A percentile compares a stretch with the other conserved stretches of the same genome.
Evolutionary conservation across 2,888 invertebrate genomes (phyloP).

Genomic region (Ephialtes manifestator): DNA sequence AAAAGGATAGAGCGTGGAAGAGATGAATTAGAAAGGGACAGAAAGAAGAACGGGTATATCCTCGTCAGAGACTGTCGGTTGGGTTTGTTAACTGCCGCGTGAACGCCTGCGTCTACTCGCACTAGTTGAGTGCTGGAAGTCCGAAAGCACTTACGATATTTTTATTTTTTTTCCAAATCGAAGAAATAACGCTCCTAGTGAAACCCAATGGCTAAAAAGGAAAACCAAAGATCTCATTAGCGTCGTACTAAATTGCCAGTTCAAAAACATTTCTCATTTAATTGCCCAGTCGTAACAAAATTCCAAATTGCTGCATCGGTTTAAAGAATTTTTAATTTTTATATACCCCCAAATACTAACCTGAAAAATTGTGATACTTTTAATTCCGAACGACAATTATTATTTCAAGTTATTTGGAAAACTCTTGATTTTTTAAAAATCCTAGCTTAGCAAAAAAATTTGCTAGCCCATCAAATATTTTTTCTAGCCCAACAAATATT

Average conservation of each 20-base stretch:
- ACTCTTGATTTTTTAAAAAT: too few relatives aligned
- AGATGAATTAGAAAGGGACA: slow-evolving; percentile 17
- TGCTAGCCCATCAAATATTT: too few relatives aligned
- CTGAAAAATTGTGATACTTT: too few relatives aligned
- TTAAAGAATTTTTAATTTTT: neutral
- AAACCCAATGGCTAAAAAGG: neutral
- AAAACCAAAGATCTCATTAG: neutral
- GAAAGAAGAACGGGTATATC: slow-evolving; percentile 50
- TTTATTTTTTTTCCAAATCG: slow-evolving; percentile 16
- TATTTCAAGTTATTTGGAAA: too few relatives aligned
- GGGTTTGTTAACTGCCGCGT: slow-evolving; percentile 54
- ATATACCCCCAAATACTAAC: neutral
- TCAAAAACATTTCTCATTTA: neutral
- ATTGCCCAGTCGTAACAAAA: neutral
- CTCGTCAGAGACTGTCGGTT: slow-evolving; percentile 39
- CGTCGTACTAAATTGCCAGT: neutral
- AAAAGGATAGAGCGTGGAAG: slow-evolving; percentile 22
- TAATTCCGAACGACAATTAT: too few relatives aligned
- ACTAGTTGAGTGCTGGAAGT: slow-evolving; percentile 38
- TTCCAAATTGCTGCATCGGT: neutral
- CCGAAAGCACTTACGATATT: slow-evolving; percentile 47
- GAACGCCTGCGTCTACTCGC: slow-evolving; percentile 59
- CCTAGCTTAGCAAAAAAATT: too few relatives aligned
- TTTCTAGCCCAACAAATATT: too few relatives aligned
- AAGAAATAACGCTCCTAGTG: neutral